Evolutionary conservation across 2,888 invertebrate species (phyloP).

Genomic region (Aquatica leii): DNA sequence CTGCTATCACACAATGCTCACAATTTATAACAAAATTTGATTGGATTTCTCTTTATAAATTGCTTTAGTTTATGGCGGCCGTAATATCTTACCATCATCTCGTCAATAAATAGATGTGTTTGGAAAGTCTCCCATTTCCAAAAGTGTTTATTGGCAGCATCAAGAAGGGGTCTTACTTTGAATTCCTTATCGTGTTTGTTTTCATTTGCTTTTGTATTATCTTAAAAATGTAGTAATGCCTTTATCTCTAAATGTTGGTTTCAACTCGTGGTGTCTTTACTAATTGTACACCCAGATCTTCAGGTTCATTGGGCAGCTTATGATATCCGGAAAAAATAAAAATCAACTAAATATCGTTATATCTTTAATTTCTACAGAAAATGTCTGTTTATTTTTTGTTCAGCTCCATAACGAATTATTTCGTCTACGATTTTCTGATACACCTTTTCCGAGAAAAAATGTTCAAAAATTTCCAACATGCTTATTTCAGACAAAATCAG

Average conservation of each 20-base stretch:
- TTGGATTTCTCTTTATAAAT: not conserved
- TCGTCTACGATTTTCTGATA: not conserved
- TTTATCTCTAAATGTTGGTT: too few species aligned
- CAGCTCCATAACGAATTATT: not conserved
- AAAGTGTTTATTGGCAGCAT: not conserved
- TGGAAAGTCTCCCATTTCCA: not conserved
- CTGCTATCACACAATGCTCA: not conserved
- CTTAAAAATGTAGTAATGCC: too few species aligned
- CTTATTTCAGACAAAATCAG: too few species aligned
- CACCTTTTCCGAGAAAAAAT: not conserved
- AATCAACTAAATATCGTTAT: not conserved
- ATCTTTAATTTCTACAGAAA: not conserved
- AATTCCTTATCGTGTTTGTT: not conserved
- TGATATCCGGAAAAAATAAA: not conserved
- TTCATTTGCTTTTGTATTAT: too few species aligned
- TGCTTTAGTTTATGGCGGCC: not conserved
- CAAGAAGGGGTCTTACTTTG: too few species aligned
- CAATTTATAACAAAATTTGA: not conserved
- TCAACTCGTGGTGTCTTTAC: not conserved
- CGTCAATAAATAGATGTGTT: not conserved
- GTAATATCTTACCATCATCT: too few species aligned
- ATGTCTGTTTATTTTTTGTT: not conserved
- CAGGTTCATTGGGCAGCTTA: too few species aligned
- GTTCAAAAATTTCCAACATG: not conserved
- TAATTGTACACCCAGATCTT: too few species aligned